Evolutionary conservation across 2,113 vertebrate genomes (phyloP).

Genomic region (Solenodon paradoxus): DNA sequence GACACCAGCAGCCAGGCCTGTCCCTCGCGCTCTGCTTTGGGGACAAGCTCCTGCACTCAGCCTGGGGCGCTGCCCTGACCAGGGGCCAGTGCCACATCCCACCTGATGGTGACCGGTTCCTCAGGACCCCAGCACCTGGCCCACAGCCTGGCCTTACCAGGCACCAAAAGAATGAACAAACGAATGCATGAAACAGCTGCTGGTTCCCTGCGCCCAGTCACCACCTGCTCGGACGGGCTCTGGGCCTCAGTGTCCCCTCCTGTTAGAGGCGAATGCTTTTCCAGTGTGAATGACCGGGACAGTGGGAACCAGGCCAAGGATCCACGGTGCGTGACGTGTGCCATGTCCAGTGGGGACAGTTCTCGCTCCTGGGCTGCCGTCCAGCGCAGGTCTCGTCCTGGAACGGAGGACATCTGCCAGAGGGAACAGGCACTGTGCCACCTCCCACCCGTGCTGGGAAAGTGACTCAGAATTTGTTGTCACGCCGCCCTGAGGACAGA

Average conservation of each 20-base stretch:
- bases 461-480: too few species aligned
- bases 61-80: neutral
- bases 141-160: neutral
- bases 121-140: neutral
- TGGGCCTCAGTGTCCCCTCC: neutral
- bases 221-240: neutral
- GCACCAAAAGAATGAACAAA: neutral
- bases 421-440: accelerated
- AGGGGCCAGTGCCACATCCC: neutral
- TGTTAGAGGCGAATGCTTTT: too few species aligned
- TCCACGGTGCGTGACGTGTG: too few species aligned
- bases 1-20: too few species aligned
- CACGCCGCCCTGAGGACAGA: too few species aligned
- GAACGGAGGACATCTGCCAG: neutral
- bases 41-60: accelerated
- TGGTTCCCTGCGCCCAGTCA: neutral
- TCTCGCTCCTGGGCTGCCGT: accelerated
- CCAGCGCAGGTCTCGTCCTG: too few species aligned
- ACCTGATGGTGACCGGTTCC: neutral
- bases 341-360: too few species aligned
- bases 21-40: too few species aligned
- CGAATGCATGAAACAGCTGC: neutral
- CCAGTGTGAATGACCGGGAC: neutral
- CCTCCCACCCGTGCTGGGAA: too few species aligned
- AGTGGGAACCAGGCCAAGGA: neutral